Percentiles rank a stretch among this genome's conserved stretches.
Evolutionary conservation across 2,113 vertebrate species (phyloP).

Genomic region (Mesembrinibis cayennensis): DNA sequence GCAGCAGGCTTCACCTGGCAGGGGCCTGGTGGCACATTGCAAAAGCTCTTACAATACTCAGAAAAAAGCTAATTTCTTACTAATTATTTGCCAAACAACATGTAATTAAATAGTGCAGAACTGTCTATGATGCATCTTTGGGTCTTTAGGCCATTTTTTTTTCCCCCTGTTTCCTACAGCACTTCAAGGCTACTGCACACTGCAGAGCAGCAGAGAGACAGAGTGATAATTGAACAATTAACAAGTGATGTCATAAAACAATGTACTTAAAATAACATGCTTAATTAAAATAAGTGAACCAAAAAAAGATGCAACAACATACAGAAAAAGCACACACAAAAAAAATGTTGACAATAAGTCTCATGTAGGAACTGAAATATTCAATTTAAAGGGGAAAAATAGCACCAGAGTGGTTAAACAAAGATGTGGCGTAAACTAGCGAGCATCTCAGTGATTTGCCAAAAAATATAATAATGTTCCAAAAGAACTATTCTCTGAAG

Average conservation of each 20-base stretch:
- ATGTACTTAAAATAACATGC: conserved; percentile 63
- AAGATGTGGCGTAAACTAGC: background rate
- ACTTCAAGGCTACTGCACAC: background rate
- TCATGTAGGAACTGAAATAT: background rate
- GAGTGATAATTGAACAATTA: conserved; percentile 67
- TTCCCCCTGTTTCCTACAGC: background rate
- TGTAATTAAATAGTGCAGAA: background rate
- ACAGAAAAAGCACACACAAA: background rate
- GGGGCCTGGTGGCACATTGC: background rate
- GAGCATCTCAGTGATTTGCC: background rate
- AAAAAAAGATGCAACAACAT: background rate
- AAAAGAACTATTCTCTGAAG: background rate
- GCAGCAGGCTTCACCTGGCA: background rate
- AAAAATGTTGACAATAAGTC: background rate
- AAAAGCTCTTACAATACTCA: background rate
- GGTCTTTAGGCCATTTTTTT: background rate
- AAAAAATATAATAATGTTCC: conserved; percentile 16
- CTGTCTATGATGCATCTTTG: background rate
- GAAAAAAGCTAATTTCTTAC: background rate
- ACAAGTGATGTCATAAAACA: conserved; percentile 51
- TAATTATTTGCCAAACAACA: background rate
- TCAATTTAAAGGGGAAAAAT: background rate
- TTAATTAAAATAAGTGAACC: conserved; percentile 60
- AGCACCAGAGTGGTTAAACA: conserved; percentile 1
- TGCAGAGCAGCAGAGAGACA: conserved; percentile 20